Base-by-base conservation (phyloP, 1,140 invertebrate genomes). In the Anagrus nilaparvatae region DNA sequence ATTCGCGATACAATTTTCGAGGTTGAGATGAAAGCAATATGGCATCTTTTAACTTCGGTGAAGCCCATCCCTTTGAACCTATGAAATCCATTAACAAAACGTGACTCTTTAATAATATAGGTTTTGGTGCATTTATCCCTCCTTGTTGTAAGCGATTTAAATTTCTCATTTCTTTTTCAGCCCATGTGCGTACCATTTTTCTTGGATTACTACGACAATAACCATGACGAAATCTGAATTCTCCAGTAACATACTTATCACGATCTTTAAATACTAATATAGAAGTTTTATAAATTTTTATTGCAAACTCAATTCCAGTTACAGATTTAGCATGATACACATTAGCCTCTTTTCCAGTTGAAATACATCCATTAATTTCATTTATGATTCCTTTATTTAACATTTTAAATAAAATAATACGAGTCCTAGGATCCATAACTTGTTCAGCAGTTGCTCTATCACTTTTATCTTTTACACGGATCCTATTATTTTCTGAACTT, bases 231-330 rank as follows among this genome's bases (percentile, higher is more conserved):
- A 95, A 97, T 50, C 94, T 78, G 61, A 89, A 97, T 65, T 98
- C 95, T 20, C 95, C 95, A 14, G 76, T 83, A 0, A 99, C 92
- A 74, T 99, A 99, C 71, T 93, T 93, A 56, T 98, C 93, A 46
- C 96, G 74, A 65, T 97, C 92, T 71, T 96, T 97, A 57, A 99
- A 99, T 0, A 89, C 80, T 34, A 98, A 66, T 55, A 97, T 97
- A 1, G 92, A 96, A 3, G 94, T 98, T 71, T 97, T 98, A 59
- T 93, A 99, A 39, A 99, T 87, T 74, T 97, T 97, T 3, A 97
- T 81, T 4, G 92, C 93, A 59, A 74, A 79, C 56, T 84, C 76
- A 18, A 58, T 61, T 3, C 71, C 75, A 24, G 71, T 72, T 53
- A 80, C 79, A 3, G 82, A 80, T 12, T 79, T 80, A 0, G 91